Evolutionary conservation across 2,797 vertebrate species (phyloP), one percentile per base, ranked within the genome.

Genomic region (Propithecus deckenii): DNA sequence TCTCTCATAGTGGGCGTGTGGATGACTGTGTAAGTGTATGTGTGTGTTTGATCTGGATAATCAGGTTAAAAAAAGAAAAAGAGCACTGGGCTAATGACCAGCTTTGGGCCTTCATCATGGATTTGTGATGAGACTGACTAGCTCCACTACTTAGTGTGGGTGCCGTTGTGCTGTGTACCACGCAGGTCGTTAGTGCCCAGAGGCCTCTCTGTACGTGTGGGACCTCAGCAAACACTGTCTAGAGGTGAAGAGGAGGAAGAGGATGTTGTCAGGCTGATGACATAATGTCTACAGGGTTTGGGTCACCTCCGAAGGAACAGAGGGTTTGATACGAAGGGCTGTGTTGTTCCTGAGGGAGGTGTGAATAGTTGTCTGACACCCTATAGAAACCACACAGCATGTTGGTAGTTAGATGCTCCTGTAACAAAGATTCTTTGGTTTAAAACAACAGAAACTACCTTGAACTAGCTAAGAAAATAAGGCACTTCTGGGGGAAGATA

Each of bases 241-340:
- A 94, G 78, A 97, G 72, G 94, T 94, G 94, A 91, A 50, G 41
- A 81, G 81, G 80, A 81, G 28, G 15, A 59, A 50, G 52, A 38
- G 20, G 38, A n/a, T 52, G 14, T 22, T 76, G 69, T 91, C 52
- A 71, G 80, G 74, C 52, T 92, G 95, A 72, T 97, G 96, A 98
- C 84, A 61, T 96, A 93, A 96, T 93, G 96, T 97, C 96, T 97
- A 25, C 14, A 91, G 28, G 46, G 25, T 80, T 81, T 35, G 41
- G 43, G 67, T 92, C 89, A 94, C 94, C 80, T 84, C 14, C 0
- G 1, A 28, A 84, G 83, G 15, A 50, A 48, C 59, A 89, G 48
- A 74, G 48, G 11, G 28, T 78, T 32, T 38, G 65, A 25, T 79
- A 23, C 55, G 57, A 20, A 72, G 61, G 35, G 38, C n/a, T 32